phyloP scores from a whole-genome alignment of 2,888 invertebrate species.

The Tinea semifulvella region DNA sequence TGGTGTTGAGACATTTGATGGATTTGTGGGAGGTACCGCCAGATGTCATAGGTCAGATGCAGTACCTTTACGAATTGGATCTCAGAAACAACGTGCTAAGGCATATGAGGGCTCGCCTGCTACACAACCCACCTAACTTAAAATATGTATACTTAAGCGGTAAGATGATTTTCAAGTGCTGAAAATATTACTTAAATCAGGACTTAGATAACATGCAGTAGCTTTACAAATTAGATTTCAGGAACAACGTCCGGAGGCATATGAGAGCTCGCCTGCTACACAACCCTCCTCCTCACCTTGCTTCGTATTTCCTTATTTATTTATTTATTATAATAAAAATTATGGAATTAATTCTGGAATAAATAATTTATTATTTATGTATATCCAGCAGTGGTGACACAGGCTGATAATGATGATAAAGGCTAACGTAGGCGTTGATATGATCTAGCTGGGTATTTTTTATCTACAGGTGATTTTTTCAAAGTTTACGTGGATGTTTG shows the following conservation, averaged over 20 bases:
- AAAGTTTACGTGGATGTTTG: too few species aligned
- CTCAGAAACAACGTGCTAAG: conserved; percentile 60
- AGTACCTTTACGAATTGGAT: conserved; percentile 56
- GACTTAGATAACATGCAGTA: conserved; percentile 48
- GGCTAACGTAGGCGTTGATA: too few species aligned
- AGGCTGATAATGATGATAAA: too few species aligned
- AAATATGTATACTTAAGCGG: conserved; percentile 56
- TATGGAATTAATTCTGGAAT: too few species aligned
- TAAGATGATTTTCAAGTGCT: too few species aligned
- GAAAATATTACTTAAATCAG: too few species aligned
- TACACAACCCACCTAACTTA: conserved; percentile 43
- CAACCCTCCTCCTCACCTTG: conserved; percentile 39
- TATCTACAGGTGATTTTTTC: too few species aligned
- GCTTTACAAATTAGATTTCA: conserved; percentile 61
- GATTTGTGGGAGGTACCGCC: conserved; percentile 49
- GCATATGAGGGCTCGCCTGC: conserved; percentile 42
- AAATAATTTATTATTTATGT: too few species aligned
- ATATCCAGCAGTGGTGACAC: too few species aligned
- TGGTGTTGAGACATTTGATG: conserved; percentile 38
- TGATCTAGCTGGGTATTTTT: too few species aligned
- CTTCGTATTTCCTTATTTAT: too few species aligned
- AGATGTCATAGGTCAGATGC: conserved; percentile 45
- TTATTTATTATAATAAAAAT: too few species aligned
- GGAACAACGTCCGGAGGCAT: conserved; percentile 57
- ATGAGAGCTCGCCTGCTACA: conserved; percentile 46